Base-by-base conservation (phyloP, 2,797 vertebrate genomes). In the Typhlichthys subterraneus region DNA sequence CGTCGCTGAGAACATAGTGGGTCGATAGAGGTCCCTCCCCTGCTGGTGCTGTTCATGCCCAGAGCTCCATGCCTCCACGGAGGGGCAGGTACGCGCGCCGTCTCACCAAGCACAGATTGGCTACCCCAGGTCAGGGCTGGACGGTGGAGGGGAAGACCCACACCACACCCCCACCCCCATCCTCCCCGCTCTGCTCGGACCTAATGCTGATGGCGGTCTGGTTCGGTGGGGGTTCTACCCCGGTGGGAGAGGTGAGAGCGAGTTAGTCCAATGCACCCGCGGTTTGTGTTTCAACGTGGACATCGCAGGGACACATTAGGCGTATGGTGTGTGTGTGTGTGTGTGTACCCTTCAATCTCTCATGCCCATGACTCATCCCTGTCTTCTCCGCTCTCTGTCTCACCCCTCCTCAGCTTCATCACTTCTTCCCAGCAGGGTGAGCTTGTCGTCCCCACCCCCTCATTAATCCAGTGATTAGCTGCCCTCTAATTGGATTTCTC, bases 391-490 rank as follows among this genome's bases (percentile, higher is more conserved):
- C 46, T 48, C 46, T 48, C 46, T 11, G 10, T n/a, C 53, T 7
- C 5, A 53, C 33, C 15, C 5, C 63, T 64, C 12, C 38, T 47
- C 12, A 12, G 1, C 67, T 53, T 13, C 48, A 59, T 17, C 50
- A 1, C 65, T 53, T 13, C 48, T 60, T 17, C 50, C 61, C 55
- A 46, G 19, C 38, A 42, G 45, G 71, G 61, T 63, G 67, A 81
- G 77, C 75, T 13, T 66, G 82, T 89, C 89, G 87, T 62, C 59
- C 67, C 68, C 73, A 71, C 10, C 8, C 87, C 90, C 93, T 85
- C 91, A 93, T 92, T 88, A 87, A 82, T 75, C 79, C 72, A 61
- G 90, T 91, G 90, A 94, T 93, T 93, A 93, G 69, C 57, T 75
- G 61, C 90, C 81, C 46, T 89, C 81, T 92, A 93, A 95, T 91